These are phyloP conservation scores for Melanotaenia nigrans DNA, from an alignment of 2,797 vertebrate genomes.

Conservation along the genomic window DNA sequence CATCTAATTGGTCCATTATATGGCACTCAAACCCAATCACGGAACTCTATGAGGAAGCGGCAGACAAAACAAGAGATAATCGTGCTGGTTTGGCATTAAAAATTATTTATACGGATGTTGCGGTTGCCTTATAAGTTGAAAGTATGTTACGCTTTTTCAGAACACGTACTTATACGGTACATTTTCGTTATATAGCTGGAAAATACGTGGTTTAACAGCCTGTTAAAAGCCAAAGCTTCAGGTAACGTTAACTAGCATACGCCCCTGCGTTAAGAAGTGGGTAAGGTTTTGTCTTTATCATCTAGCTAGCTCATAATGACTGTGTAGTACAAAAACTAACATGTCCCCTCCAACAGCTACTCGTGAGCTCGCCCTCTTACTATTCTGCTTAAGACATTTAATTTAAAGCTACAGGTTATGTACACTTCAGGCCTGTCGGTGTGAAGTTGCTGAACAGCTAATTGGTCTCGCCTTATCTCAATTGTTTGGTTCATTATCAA, in stretches of 20 bases:
- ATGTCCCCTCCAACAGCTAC: fast-evolving
- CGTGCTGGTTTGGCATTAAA: constrained; percentile 39
- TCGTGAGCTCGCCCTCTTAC: background rate
- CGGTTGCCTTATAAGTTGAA: constrained; percentile 19
- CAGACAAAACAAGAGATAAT: constrained; percentile 66
- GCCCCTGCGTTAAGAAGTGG: constrained; percentile 70
- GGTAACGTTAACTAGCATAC: constrained; percentile 67
- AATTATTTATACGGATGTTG: constrained; percentile 16
- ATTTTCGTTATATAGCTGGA: background rate
- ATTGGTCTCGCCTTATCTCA: constrained; percentile 4
- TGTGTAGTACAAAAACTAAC: fast-evolving
- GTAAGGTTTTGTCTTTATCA: constrained; percentile 20
- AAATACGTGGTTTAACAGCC: constrained; percentile 7
- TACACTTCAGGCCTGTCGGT: constrained; percentile 31
- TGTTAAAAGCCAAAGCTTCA: constrained; percentile 50
- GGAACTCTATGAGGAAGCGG: constrained; percentile 77
- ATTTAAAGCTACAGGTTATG: constrained; percentile 38
- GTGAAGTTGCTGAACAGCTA: constrained; percentile 11
- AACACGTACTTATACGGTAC: background rate
- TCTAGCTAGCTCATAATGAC: background rate
- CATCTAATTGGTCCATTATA: constrained; percentile 51
- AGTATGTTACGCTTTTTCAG: background rate
- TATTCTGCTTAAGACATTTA: background rate
- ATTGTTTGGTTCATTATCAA: background rate
- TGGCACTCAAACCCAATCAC: constrained; percentile 54